phyloP scores from a whole-genome alignment of 2,888 invertebrate species.

The Rosalia funebris region DNA sequence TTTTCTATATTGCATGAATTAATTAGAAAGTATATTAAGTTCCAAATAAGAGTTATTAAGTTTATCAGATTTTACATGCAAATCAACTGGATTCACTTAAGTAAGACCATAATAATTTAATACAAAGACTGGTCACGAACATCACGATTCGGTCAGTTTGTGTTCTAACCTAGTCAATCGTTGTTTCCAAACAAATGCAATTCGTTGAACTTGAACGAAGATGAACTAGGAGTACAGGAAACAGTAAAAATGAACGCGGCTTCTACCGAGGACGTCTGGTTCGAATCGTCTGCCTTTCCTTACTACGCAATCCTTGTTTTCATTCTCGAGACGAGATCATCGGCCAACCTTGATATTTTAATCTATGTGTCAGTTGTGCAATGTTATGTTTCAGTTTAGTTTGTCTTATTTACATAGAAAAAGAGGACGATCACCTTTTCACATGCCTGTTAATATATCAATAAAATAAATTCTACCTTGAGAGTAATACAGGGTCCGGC shows the following conservation, averaged over 20 bases:
- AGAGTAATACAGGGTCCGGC: no score
- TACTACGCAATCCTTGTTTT: slow-evolving; percentile 1
- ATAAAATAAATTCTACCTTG: no score
- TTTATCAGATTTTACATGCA: neutral
- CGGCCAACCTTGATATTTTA: slow-evolving; percentile 34
- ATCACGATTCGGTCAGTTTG: slow-evolving; percentile 3
- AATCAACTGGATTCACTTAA: neutral
- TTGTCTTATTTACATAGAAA: neutral
- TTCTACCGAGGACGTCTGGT: slow-evolving; percentile 32
- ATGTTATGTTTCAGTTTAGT: slow-evolving; percentile 4
- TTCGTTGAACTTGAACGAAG: slow-evolving; percentile 34
- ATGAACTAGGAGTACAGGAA: slow-evolving; percentile 32
- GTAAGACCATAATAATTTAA: neutral
- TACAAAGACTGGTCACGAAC: slow-evolving; percentile 7
- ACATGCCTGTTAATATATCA: no score
- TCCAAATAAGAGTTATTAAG: neutral
- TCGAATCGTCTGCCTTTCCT: slow-evolving; percentile 30
- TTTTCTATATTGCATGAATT: no score
- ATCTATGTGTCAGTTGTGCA: slow-evolving; percentile 25
- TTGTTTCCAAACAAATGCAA: slow-evolving; percentile 22
- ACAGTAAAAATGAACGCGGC: slow-evolving; percentile 22
- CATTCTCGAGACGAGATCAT: slow-evolving; percentile 24
- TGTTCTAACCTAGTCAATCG: neutral
- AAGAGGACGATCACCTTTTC: neutral
- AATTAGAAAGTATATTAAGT: neutral